A percentile compares a stretch with the other conserved stretches of the same genome.
phyloP scores from a whole-genome alignment of 2,113 vertebrate genomes.

The Menura novaehollandiae region DNA sequence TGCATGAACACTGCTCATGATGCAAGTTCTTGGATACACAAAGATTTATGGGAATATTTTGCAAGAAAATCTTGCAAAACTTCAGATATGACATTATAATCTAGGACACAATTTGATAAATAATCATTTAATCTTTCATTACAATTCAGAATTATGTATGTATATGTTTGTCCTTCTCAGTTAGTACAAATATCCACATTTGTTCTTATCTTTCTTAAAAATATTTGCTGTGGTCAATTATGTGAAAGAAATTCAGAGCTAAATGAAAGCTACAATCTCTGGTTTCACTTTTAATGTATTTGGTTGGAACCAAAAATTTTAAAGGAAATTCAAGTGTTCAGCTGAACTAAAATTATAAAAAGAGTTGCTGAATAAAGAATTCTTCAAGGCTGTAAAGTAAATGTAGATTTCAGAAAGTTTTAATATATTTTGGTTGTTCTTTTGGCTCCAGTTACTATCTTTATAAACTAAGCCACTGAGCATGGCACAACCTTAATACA shows the following conservation, averaged over 20 bases:
- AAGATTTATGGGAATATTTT: neutral
- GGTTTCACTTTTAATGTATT: neutral
- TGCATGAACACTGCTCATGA: neutral
- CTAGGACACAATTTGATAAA: neutral
- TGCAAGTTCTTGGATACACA: neutral
- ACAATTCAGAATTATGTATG: neutral
- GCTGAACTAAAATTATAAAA: neutral
- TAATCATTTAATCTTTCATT: neutral
- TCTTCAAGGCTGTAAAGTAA: neutral
- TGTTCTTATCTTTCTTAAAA: neutral
- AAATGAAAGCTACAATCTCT: neutral
- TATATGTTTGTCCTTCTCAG: neutral
- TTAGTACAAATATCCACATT: neutral
- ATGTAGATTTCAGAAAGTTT: neutral
- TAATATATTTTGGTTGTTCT: neutral
- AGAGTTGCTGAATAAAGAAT: neutral
- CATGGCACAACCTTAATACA: neutral
- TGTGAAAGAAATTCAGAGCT: neutral
- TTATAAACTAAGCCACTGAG: neutral
- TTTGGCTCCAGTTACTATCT: neutral
- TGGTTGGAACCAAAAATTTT: neutral
- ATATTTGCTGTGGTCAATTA: neutral
- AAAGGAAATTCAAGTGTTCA: neutral
- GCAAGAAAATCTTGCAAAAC: neutral
- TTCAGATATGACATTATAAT: neutral